Percentiles rank a stretch among this genome's conserved stretches.
phyloP scores from a whole-genome alignment of 1,140 invertebrate genomes.

The Drosophila nannoptera region DNA sequence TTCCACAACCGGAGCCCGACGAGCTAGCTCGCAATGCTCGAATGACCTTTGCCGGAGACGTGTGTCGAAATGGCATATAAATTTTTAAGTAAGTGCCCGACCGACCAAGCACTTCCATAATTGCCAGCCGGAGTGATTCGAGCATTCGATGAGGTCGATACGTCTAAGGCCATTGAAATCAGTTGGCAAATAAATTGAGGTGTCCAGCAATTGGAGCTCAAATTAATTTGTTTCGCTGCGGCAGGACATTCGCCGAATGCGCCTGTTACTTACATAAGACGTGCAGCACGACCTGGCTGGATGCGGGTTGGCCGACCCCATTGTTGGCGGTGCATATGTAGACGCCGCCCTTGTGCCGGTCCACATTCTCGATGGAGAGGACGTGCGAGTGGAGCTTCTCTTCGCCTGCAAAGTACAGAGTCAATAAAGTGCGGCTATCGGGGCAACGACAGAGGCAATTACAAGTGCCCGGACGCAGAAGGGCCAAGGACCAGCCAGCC shows the following conservation, averaged over 20 bases:
- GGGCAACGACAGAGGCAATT: conserved; percentile 68
- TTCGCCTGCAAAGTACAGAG: conserved; percentile 76
- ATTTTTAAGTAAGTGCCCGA: conserved; percentile 72
- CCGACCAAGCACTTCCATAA: conserved; percentile 58
- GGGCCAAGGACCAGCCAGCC: conserved; percentile 11
- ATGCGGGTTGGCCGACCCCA: conserved; percentile 82
- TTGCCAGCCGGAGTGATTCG: conserved; percentile 45
- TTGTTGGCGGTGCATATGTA: conserved; percentile 84
- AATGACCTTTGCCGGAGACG: conserved; percentile 21
- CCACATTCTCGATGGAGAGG: conserved; percentile 80
- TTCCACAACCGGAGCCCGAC: conserved; percentile 29
- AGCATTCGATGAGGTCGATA: too few relatives aligned
- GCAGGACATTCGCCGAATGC: background rate
- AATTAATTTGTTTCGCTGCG: conserved; percentile 70
- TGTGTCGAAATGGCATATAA: conserved; percentile 67
- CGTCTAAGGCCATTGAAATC: conserved; percentile 61
- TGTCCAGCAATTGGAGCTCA: conserved; percentile 52
- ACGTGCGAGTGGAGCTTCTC: conserved; percentile 80
- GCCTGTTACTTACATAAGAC: conserved; percentile 82
- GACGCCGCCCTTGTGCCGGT: conserved; percentile 82
- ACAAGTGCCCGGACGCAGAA: conserved; percentile 36
- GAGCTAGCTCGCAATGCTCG: conserved; percentile 19
- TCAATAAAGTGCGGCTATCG: conserved; percentile 55
- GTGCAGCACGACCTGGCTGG: conserved; percentile 81
- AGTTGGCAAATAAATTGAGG: conserved; percentile 72